A percentile compares a stretch with the other conserved stretches of the same genome.
Evolutionary conservation across 2,888 invertebrate genomes (phyloP).

Genomic region (Heliconius cydno): DNA sequence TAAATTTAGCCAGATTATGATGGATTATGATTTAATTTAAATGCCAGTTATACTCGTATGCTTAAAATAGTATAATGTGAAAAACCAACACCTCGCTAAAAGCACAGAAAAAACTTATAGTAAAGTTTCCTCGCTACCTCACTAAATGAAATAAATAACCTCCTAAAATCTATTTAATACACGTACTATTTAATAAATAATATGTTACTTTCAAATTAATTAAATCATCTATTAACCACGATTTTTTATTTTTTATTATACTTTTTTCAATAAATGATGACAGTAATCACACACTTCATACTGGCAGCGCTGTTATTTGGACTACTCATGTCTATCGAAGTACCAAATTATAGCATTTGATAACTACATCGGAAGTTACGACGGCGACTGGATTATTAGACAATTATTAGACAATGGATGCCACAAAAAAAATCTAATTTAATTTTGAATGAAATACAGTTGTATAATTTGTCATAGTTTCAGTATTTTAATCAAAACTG

Average conservation of each 20-base stretch:
- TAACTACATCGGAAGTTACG: constrained; percentile 28
- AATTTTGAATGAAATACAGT: not conserved
- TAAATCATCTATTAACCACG: too few species aligned
- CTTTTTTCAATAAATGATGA: too few species aligned
- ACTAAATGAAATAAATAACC: too few species aligned
- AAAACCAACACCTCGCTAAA: not conserved
- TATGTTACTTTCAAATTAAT: too few species aligned
- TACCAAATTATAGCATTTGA: constrained; percentile 19
- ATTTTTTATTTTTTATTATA: too few species aligned
- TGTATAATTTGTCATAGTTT: not conserved
- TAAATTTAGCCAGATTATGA: not conserved
- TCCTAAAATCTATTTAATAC: too few species aligned
- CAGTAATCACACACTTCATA: not conserved
- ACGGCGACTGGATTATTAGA: not conserved
- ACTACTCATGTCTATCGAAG: not conserved
- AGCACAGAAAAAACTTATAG: not conserved
- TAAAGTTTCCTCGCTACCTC: too few species aligned
- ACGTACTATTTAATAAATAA: too few species aligned
- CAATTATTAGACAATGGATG: not conserved
- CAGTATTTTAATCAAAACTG: not conserved
- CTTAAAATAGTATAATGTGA: not conserved
- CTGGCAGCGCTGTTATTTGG: not conserved
- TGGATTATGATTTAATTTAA: not conserved
- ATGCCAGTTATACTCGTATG: not conserved
- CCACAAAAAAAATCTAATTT: not conserved